Conservation (phyloP, 2,797 vertebrate species). For the Mormyrus proboscirostris region DNA sequence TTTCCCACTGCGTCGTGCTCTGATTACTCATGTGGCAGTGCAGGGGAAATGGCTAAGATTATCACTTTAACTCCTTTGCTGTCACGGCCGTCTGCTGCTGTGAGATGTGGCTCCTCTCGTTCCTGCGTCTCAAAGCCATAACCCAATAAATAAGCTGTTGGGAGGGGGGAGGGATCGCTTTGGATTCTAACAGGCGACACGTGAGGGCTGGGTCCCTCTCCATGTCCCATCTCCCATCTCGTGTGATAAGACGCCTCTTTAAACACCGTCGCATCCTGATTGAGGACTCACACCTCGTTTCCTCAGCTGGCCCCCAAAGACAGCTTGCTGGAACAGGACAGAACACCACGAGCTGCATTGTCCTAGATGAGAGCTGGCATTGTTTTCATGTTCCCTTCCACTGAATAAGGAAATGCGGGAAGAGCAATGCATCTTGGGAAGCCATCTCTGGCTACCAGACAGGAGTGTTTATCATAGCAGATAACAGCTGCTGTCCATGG, state of each 20-base stretch:
- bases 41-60: not conserved
- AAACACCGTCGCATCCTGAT: conserved; percentile 17
- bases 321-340: conserved; percentile 45
- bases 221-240: not conserved
- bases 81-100: not conserved
- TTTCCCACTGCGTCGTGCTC: not conserved
- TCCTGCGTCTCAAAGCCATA: not conserved
- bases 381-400: conserved; percentile 62
- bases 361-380: conserved; percentile 17
- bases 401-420: conserved; percentile 45
- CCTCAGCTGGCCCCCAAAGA: conserved; percentile 37
- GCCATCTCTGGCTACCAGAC: conserved; percentile 61
- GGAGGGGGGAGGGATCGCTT: not conserved
- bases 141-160: not conserved
- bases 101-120: not conserved
- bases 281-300: conserved; percentile 11
- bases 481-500: conserved; percentile 63
- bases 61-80: not conserved
- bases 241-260: conserved; percentile 18
- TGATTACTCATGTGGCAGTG: not conserved
- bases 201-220: conserved; percentile 15
- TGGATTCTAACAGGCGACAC: not conserved
- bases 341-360: conserved; percentile 17
- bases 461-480: conserved; percentile 55
- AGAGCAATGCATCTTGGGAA: conserved; percentile 45